These are phyloP conservation scores for Geophilus truncorum DNA, from an alignment of 2,888 invertebrate species.

Conservation along the genomic window DNA sequence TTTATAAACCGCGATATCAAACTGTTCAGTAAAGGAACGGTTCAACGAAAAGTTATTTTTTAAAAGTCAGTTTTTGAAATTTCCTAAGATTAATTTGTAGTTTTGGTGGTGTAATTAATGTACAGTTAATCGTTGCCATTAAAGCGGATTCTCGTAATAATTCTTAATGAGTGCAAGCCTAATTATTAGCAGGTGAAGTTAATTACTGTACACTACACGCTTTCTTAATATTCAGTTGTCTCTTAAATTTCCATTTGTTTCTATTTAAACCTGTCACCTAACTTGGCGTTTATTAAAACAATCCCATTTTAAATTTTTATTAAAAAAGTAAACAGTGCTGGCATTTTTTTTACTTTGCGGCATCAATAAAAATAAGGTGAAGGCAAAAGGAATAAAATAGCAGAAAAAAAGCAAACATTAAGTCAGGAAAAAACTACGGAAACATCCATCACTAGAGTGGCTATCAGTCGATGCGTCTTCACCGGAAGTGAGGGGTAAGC, in stretches of 20 bases:
- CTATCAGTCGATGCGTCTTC: not conserved
- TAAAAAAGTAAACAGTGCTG: not conserved
- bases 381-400: not conserved
- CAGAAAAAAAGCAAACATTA: not conserved
- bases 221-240: not conserved
- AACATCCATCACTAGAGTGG: constrained; percentile 10
- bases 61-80: too few species aligned
- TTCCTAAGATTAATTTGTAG: not conserved
- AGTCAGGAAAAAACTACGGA: constrained; percentile 2
- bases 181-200: constrained; percentile 13
- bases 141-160: not conserved
- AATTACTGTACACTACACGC: not conserved
- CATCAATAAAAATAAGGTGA: not conserved
- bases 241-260: not conserved
- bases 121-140: not conserved
- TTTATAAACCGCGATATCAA: not conserved
- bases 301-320: not conserved
- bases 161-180: not conserved
- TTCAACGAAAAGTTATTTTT: too few species aligned
- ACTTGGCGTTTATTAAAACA: not conserved
- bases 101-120: not conserved
- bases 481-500: not conserved
- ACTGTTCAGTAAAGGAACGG: too few species aligned
- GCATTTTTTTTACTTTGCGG: too few species aligned
- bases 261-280: not conserved